phyloP scores from a whole-genome alignment of 2,888 invertebrate genomes.

The Diaprepes abbreviatus region DNA sequence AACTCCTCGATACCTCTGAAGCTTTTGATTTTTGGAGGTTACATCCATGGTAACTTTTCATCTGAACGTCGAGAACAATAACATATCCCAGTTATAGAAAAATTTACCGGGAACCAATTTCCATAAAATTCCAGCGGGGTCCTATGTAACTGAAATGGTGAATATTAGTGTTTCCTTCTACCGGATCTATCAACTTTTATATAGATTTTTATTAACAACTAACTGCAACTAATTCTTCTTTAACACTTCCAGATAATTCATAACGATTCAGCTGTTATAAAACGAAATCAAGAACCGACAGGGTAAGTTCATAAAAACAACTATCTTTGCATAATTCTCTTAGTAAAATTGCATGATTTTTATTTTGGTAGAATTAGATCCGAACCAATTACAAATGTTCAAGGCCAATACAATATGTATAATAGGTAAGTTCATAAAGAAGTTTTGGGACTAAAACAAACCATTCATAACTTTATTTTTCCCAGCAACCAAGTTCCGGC shows the following conservation, averaged over 20 bases:
- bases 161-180: background rate
- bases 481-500: constrained; percentile 38
- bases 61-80: no score
- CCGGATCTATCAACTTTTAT: no score
- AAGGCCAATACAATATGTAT: constrained; percentile 22
- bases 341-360: constrained; percentile 26
- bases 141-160: constrained; percentile 23
- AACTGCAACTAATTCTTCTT: constrained; percentile 44
- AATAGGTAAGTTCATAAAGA: constrained; percentile 18
- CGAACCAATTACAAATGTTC: constrained; percentile 51
- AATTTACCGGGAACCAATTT: no score
- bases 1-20: no score
- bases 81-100: no score
- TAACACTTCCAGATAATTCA: constrained; percentile 75
- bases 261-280: constrained; percentile 70
- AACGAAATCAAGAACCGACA: constrained; percentile 70
- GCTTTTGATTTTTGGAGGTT: no score
- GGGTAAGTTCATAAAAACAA: constrained; percentile 69
- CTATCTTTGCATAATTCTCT: background rate
- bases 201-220: background rate
- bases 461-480: constrained; percentile 11
- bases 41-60: no score
- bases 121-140: no score
- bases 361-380: constrained; percentile 51
- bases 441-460: background rate